These are phyloP conservation scores for Dascillus cervinus DNA, from an alignment of 2,888 invertebrate species.

Conservation along the genomic window DNA sequence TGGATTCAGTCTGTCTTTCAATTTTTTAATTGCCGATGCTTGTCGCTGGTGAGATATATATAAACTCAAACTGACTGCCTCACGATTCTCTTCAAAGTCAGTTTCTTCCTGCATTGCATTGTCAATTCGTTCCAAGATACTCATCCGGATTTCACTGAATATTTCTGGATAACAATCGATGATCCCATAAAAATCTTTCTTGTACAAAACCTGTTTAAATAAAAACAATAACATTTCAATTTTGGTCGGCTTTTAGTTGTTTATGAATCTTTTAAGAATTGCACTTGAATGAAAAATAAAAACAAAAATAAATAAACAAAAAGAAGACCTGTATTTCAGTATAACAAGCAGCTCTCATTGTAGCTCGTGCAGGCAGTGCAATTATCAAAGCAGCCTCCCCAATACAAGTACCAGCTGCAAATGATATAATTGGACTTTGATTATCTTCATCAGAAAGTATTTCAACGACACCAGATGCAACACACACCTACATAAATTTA, in stretches of 20 bases:
- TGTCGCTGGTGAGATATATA: constrained; percentile 44
- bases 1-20: constrained; percentile 43
- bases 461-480: constrained; percentile 46
- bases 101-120: constrained; percentile 7
- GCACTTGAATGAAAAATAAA: background rate
- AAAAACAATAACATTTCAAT: no score
- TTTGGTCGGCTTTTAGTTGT: no score
- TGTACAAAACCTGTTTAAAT: constrained; percentile 42
- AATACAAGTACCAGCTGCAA: constrained; percentile 46
- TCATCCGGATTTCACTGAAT: constrained; percentile 31
- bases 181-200: constrained; percentile 44
- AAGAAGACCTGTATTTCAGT: constrained; percentile 38
- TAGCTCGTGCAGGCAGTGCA: constrained; percentile 46
- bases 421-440: constrained; percentile 48
- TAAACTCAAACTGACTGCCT: constrained; percentile 38
- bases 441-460: constrained; percentile 48
- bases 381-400: constrained; percentile 48
- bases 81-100: background rate
- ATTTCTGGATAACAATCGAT: constrained; percentile 47
- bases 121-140: constrained; percentile 12
- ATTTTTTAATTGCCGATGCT: constrained; percentile 46
- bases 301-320: no score
- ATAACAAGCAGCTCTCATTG: constrained; percentile 47
- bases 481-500: constrained; percentile 38
- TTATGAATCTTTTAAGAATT: background rate